Percentiles rank a stretch among this genome's conserved stretches.
Conservation (phyloP, 2,797 vertebrate genomes). For the Choloepus didactylus region DNA sequence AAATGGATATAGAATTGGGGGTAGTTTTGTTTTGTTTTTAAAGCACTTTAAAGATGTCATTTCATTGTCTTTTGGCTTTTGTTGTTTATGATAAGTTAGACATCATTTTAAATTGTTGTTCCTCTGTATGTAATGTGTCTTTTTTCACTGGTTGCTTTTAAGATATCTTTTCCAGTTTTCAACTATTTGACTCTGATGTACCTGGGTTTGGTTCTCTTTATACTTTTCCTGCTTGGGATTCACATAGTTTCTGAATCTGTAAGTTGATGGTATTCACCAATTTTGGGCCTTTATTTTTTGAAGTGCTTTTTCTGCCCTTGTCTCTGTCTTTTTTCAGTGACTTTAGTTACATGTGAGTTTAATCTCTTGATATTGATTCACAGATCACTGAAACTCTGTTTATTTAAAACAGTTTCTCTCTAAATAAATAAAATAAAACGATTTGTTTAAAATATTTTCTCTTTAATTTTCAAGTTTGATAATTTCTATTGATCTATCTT, state of each 20-base stretch:
- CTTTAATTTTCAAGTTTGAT: background rate
- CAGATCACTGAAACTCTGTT: background rate
- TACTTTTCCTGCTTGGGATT: slow-evolving; percentile 30
- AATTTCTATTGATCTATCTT: background rate
- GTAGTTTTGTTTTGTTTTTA: slow-evolving; percentile 30
- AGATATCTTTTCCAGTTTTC: slow-evolving; percentile 24
- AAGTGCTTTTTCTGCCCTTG: background rate
- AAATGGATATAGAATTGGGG: background rate
- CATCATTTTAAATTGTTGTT: background rate
- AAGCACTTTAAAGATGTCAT: slow-evolving; percentile 9
- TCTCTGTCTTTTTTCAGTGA: background rate
- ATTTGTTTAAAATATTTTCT: background rate
- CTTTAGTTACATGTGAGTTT: background rate
- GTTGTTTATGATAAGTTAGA: slow-evolving; percentile 10
- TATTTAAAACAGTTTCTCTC: background rate
- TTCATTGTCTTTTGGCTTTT: background rate
- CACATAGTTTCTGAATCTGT: background rate
- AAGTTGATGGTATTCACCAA: background rate
- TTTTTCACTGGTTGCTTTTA: background rate
- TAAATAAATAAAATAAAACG: no score
- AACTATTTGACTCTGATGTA: background rate
- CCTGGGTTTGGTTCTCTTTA: background rate
- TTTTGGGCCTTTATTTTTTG: background rate
- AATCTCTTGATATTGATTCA: background rate
- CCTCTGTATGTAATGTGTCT: background rate